Evolutionary conservation across 1,140 invertebrate species (phyloP).

Genomic region (Bombus impatiens): DNA sequence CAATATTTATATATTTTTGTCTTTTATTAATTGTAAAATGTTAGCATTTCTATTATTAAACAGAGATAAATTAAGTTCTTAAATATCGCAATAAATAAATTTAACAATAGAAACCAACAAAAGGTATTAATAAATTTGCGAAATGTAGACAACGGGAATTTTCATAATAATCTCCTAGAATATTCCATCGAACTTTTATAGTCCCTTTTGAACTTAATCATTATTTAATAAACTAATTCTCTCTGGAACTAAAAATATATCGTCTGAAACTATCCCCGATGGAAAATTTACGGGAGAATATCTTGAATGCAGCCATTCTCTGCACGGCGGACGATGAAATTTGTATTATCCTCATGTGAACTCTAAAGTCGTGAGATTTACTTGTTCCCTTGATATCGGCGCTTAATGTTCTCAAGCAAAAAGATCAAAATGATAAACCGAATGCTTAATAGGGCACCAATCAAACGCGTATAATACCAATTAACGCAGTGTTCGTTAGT

Average conservation of each 20-base stretch:
- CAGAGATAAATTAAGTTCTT: not conserved
- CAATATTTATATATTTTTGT: not conserved
- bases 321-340: not conserved
- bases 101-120: not conserved
- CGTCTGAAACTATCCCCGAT: not conserved
- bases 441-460: not conserved
- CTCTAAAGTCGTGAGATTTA: not conserved
- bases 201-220: not conserved
- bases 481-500: conserved; percentile 7
- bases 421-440: not conserved
- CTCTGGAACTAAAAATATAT: not conserved
- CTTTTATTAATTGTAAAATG: not conserved
- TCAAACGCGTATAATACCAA: not conserved
- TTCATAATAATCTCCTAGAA: not conserved
- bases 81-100: not conserved
- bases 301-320: not conserved
- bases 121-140: not conserved
- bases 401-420: not conserved
- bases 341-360: not conserved
- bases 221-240: not conserved
- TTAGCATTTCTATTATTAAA: not conserved
- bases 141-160: not conserved
- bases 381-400: not conserved
- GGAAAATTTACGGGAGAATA: not conserved
- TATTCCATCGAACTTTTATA: not conserved